phyloP scores from a whole-genome alignment of 2,888 invertebrate genomes.

The Xanthia togata region DNA sequence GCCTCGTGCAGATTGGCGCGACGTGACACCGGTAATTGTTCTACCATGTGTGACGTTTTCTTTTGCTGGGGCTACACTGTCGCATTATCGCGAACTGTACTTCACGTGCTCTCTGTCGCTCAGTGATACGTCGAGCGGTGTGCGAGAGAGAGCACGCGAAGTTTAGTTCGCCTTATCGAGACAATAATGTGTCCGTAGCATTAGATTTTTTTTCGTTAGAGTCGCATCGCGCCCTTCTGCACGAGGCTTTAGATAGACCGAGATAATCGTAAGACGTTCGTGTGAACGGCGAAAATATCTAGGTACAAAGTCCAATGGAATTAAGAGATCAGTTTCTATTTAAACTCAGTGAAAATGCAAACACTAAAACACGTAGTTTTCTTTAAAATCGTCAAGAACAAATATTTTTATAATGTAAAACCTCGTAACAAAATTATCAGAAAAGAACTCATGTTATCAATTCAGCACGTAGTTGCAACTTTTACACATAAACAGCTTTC shows the following conservation, averaged over 20 bases:
- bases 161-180: no score
- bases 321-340: background rate
- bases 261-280: background rate
- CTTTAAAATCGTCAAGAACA: background rate
- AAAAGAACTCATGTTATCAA: background rate
- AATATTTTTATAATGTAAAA: background rate
- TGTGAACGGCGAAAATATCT: background rate
- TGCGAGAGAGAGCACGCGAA: no score
- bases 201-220: no score
- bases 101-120: no score
- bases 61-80: no score
- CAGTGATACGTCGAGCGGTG: no score
- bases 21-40: no score
- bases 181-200: no score
- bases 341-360: background rate
- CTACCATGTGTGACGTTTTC: no score
- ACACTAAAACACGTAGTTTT: background rate
- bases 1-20: no score
- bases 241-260: background rate
- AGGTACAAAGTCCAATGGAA: background rate
- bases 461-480: background rate
- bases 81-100: no score
- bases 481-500: slow-evolving; percentile 13
- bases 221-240: no score
- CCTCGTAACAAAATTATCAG: background rate